Base-by-base conservation (phyloP, 2,113 vertebrate genomes). In the Neogale vison region DNA sequence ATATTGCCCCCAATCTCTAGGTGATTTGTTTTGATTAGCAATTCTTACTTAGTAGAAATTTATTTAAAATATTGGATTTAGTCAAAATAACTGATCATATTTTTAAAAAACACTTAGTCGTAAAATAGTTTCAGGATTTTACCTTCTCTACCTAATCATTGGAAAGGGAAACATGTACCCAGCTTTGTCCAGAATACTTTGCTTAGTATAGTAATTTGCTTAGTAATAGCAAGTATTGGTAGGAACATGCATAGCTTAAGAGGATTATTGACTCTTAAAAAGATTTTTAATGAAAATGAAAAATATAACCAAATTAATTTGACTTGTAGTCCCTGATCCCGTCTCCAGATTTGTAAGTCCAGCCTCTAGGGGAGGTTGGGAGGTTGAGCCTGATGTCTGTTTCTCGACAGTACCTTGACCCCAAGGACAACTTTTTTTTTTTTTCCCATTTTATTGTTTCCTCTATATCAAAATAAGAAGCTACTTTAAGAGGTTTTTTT, bases 261-360 rank as follows among this genome's bases (percentile, higher is more conserved):
- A 21, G 52, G 42, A 20, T n/a, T 39, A 13, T 36, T 36, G 50
- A 34, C 34, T 67, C 63, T 31, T 67, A 67, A 67, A 67, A 67
- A 36, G 29, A 29, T 42, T 42, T 47, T 55, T 67, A 34, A 79
- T 14, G 59, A 50, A 15, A 63, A 3, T 67, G 36, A 50, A 18
- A 31, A 52, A 1, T 24, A 4, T 4, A n/a, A 45, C 11, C 4
- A 39, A 1, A 3, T 36, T 36, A 14, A 7, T 0, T 4, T 15
- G 18, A 14, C 57, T 24, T 36, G 4, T 17, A 8, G 69, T 17
- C n/a, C 9, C 20, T 15, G 39, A 9, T 23, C 14, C 39, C 39
- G 0, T 82, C 50, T 88, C 23, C 55, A 65, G 77, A 20, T 8
- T 11, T 3, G 0, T 0, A n/a, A 69, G 4, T 21, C 57, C 81